phyloP scores from a whole-genome alignment of 1,140 invertebrate genomes.

The Zophobas morio region DNA sequence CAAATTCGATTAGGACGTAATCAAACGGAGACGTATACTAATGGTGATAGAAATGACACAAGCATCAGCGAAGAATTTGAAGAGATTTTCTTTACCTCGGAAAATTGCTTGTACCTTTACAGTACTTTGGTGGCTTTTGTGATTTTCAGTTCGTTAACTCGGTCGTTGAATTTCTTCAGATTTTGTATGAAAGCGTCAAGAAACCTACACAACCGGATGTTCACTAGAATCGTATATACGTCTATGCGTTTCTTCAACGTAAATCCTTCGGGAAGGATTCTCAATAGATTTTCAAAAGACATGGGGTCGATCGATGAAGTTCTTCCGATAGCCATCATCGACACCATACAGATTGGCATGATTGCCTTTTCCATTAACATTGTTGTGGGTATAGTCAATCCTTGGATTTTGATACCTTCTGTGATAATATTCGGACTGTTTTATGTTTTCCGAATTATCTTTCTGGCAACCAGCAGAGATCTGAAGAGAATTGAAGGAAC shows the following conservation, averaged over 20 bases:
- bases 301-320: slow-evolving; percentile 87
- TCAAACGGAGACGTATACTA: background rate
- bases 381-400: slow-evolving; percentile 81
- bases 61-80: background rate
- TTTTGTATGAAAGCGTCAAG: slow-evolving; percentile 77
- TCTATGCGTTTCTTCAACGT: slow-evolving; percentile 91
- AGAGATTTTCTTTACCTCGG: slow-evolving; percentile 52
- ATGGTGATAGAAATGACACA: background rate
- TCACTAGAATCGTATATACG: slow-evolving; percentile 82
- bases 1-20: background rate
- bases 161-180: slow-evolving; percentile 82
- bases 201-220: slow-evolving; percentile 85
- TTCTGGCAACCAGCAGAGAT: slow-evolving; percentile 74
- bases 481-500: slow-evolving; percentile 77
- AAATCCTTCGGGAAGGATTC: slow-evolving; percentile 82
- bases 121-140: slow-evolving; percentile 66
- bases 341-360: slow-evolving; percentile 76
- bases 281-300: slow-evolving; percentile 83
- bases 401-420: slow-evolving; percentile 78
- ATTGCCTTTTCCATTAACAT: slow-evolving; percentile 72
- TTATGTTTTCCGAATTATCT: slow-evolving; percentile 71
- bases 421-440: slow-evolving; percentile 78
- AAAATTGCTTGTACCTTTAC: slow-evolving; percentile 65
- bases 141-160: slow-evolving; percentile 71
- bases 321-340: slow-evolving; percentile 81